Evolutionary conservation across 1,140 invertebrate genomes (phyloP).

Genomic region (Cephus cinctus): DNA sequence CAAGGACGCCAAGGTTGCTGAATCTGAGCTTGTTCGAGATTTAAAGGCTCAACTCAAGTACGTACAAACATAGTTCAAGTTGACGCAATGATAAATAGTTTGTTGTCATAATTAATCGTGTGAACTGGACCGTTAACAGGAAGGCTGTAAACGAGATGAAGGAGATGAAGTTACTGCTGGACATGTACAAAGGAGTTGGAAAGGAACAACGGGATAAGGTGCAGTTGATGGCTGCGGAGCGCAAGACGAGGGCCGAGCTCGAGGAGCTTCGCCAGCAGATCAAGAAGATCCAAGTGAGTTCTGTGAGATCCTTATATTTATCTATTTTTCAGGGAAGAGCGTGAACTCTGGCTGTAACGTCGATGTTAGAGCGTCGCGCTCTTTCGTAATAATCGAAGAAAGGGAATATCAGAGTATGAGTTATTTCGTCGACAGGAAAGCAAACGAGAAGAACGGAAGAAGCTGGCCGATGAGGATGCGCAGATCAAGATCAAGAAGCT

Average conservation of each 20-base stretch:
- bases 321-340: not conserved
- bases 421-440: no score
- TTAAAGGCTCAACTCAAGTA: slow-evolving; percentile 91
- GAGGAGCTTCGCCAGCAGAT: slow-evolving; percentile 85
- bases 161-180: slow-evolving; percentile 89
- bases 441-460: slow-evolving; percentile 88
- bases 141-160: slow-evolving; percentile 91
- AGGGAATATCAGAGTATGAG: no score
- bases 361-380: no score
- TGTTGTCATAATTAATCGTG: not conserved
- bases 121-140: slow-evolving; percentile 57
- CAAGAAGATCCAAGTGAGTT: slow-evolving; percentile 74
- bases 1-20: slow-evolving; percentile 63
- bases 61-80: slow-evolving; percentile 36
- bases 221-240: slow-evolving; percentile 92
- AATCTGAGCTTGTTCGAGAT: slow-evolving; percentile 75
- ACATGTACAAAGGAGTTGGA: slow-evolving; percentile 96
- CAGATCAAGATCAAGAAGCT: slow-evolving; percentile 92
- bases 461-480: slow-evolving; percentile 93
- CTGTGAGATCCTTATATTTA: slow-evolving; percentile 2
- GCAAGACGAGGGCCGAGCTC: slow-evolving; percentile 84
- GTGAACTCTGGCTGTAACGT: no score
- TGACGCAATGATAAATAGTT: slow-evolving; percentile 2
- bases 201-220: slow-evolving; percentile 97
- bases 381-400: no score